These are phyloP conservation scores for Odontesthes bonariensis DNA, from an alignment of 2,113 vertebrate species.

Conservation along the genomic window DNA sequence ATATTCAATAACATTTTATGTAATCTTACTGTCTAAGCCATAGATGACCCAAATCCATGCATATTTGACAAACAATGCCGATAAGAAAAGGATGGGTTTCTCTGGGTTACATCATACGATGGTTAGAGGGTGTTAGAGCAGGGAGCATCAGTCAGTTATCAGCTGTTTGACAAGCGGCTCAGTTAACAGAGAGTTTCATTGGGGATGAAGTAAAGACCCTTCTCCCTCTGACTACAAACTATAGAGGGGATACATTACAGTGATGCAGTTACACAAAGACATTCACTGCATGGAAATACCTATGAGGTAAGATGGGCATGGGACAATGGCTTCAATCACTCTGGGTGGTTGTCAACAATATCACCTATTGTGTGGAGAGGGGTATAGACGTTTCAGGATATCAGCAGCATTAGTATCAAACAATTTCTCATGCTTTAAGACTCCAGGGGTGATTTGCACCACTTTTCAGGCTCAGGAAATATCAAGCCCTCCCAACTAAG, in stretches of 20 bases:
- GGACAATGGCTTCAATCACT: conserved; percentile 82
- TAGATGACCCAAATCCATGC: conserved; percentile 81
- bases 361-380: conserved; percentile 73
- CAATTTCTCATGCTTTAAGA: conserved; percentile 75
- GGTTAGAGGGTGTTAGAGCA: conserved; percentile 74
- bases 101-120: conserved; percentile 77
- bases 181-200: conserved; percentile 72
- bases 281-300: conserved; percentile 72
- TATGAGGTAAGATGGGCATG: conserved; percentile 76
- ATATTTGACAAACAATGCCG: conserved; percentile 73
- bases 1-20: conserved; percentile 76
- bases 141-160: conserved; percentile 76
- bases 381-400: conserved; percentile 74
- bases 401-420: conserved; percentile 80
- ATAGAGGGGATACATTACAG: conserved; percentile 78
- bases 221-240: conserved; percentile 65
- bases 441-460: conserved; percentile 83
- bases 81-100: conserved; percentile 70
- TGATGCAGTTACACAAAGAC: conserved; percentile 81
- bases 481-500: conserved; percentile 71
- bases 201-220: conserved; percentile 66
- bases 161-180: conserved; percentile 79
- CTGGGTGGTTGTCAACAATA: conserved; percentile 80
- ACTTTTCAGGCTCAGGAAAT: conserved; percentile 74
- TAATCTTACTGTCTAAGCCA: conserved; percentile 81